phyloP scores from a whole-genome alignment of 2,113 vertebrate genomes.

The Drymodes brunneopygia region DNA sequence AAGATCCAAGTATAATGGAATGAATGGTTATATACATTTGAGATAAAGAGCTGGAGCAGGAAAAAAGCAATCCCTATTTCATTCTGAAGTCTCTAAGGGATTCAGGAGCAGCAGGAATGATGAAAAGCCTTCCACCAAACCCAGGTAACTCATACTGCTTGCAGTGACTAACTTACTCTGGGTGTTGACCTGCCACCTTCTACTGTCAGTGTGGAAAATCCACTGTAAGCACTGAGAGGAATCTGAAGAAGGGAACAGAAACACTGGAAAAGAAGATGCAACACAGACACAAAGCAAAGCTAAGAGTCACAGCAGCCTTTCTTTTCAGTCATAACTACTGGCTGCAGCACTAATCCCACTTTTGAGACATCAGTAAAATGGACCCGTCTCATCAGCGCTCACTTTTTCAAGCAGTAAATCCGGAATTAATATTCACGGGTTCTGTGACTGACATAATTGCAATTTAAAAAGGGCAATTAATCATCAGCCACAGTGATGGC shows the following conservation, averaged over 20 bases:
- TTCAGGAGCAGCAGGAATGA: not conserved
- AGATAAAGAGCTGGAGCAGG: not conserved
- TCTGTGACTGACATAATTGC: constrained; percentile 78
- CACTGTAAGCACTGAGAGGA: not conserved
- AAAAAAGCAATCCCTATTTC: not conserved
- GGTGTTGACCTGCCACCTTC: not conserved
- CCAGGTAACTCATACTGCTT: not conserved
- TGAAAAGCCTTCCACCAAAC: not conserved
- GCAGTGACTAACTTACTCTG: not conserved
- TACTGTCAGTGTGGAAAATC: not conserved
- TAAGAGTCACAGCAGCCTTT: not conserved
- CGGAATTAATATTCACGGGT: constrained; percentile 73
- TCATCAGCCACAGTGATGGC: constrained; percentile 62
- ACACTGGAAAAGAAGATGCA: not conserved
- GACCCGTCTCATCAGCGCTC: constrained; percentile 51
- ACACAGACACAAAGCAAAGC: not conserved
- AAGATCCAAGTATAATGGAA: not conserved
- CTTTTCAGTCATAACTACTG: not conserved
- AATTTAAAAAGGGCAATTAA: constrained; percentile 82
- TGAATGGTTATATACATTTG: not conserved
- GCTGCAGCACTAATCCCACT: not conserved
- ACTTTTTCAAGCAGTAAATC: constrained; percentile 74
- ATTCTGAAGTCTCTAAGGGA: not conserved
- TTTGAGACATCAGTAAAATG: constrained; percentile 24
- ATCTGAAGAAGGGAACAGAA: not conserved